Base-by-base conservation (phyloP, 1,140 invertebrate species). In the Cotesia vestalis region DNA sequence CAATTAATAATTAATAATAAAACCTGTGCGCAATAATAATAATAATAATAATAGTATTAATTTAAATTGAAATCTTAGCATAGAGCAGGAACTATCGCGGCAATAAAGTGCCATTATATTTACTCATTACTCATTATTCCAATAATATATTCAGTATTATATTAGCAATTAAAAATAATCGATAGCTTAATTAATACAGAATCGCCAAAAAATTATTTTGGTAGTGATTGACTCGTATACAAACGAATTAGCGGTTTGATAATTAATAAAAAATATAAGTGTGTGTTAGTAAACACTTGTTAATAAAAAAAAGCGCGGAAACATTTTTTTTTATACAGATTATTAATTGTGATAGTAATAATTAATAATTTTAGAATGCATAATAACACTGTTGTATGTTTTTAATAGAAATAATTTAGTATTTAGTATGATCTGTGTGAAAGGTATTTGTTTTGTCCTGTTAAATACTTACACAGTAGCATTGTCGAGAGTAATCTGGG, bases 391-490 rank as follows among this genome's bases (percentile, higher is more conserved):
- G 27, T 27, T 27, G 27, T 27, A 27, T 27, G 27, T 27, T 27
- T 27, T 27, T 27, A 27, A 27, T 27, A 27, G 27, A 27, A 27
- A 27, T 27, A 2, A 27, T 27, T 27, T 27, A 27, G 27, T 27
- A 27, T 27, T 27, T 27, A 27, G 27, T 27, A 27, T 27, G 27
- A 27, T 59, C 27, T 59, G 14, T 59, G 14, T 59, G 55, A 6
- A 34, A 34, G 6, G 5, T 63, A 61, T 61, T 61, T 61, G 3
- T 36, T 20, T 20, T 61, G 20, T 63, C 61, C 11, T 63, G 34
- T 53, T 62, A 53, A 59, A 80, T 87, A 87, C 85, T 87, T 83
- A 87, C 85, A 87, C 85, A 79, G 85, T 83, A 73, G 83, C 84
- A 85, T 87, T 86, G 76, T 87, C 85, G 79, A 87, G 78, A 70